These are phyloP conservation scores for Austrofundulus limnaeus DNA, from an alignment of 2,113 vertebrate genomes.

Conservation along the genomic window DNA sequence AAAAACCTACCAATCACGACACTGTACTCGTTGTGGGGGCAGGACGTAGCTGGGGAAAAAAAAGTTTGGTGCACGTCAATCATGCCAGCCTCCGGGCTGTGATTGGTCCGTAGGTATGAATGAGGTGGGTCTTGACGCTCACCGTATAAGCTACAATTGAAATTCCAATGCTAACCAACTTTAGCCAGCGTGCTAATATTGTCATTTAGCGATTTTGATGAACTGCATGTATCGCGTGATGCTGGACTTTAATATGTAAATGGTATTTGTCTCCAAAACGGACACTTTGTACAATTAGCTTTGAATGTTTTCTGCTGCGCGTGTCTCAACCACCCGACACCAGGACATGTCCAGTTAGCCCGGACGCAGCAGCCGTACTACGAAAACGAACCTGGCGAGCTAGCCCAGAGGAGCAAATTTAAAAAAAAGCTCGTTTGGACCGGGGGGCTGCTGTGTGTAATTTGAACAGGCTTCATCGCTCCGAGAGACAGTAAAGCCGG, in stretches of 20 bases:
- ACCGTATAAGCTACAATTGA: slow-evolving; percentile 73
- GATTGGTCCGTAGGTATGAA: slow-evolving; percentile 46
- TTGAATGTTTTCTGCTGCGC: slow-evolving; percentile 51
- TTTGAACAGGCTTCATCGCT: slow-evolving; percentile 61
- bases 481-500: slow-evolving; percentile 54
- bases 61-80: slow-evolving; percentile 53
- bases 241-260: slow-evolving; percentile 9
- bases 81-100: not conserved
- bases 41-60: slow-evolving; percentile 32
- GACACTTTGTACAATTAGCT: slow-evolving; percentile 8
- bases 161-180: slow-evolving; percentile 82
- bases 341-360: slow-evolving; percentile 70
- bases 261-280: slow-evolving; percentile 2
- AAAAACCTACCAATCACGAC: slow-evolving; percentile 47
- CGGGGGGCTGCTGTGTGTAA: slow-evolving; percentile 39
- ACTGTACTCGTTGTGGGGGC: slow-evolving; percentile 29
- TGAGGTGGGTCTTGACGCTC: slow-evolving; percentile 60
- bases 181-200: slow-evolving; percentile 76
- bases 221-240: slow-evolving; percentile 4
- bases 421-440: slow-evolving; percentile 25
- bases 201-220: slow-evolving; percentile 52
- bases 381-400: slow-evolving; percentile 59
- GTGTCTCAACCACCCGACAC: slow-evolving; percentile 41
- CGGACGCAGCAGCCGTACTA: slow-evolving; percentile 50
- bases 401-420: slow-evolving; percentile 19